Base-by-base conservation (phyloP, 2,888 invertebrate genomes). In the Branchellion lobata region DNA sequence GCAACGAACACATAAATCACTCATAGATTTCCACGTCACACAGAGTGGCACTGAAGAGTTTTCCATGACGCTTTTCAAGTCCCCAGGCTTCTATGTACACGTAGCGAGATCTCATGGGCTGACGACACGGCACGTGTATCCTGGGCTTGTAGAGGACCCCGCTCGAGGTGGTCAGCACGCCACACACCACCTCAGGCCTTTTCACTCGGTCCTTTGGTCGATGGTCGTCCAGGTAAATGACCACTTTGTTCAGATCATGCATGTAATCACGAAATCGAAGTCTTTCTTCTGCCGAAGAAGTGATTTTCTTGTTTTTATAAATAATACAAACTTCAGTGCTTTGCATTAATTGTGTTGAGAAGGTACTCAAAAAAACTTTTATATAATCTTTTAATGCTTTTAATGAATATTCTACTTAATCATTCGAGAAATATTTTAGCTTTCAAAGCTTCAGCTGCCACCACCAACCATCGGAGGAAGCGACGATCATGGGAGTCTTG, bases 21-120 rank as follows among this genome's bases (percentile, higher is more conserved):
- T 79, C 80, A 68, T 89, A 89, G 34, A 89, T 88, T 85, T 88
- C 87, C 18, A 90, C 89, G 85, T 90, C 89, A 83, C 90, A 90
- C 27, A 90, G 84, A 34, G 89, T 88, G 33, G 89, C 88, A 71
- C 88, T 88, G 84, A 89, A 90, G 36, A 89, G 85, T 74, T 88
- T 84, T 81, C 87, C 88, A 87, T 88, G 89, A 71, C 89, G 85
- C 82, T 88, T 87, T 51, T 87, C 86, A 24, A 88, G 86, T 40
- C 89, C 89, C 83, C 87, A 87, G 1, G 89, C 89, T 83, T 89
- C 88, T 74, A 90, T 87, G 84, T 89, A 88, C 31, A 90, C 86
- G 83, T 89, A 89, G 5, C 89, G 86, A 11, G 89, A 89, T 31
- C 84, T 83, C 80, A 86, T 85, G 3, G 87, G 86, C 75, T 85